Evolutionary conservation across 2,113 vertebrate species (phyloP).

Genomic region (Scartelaos histophorus): DNA sequence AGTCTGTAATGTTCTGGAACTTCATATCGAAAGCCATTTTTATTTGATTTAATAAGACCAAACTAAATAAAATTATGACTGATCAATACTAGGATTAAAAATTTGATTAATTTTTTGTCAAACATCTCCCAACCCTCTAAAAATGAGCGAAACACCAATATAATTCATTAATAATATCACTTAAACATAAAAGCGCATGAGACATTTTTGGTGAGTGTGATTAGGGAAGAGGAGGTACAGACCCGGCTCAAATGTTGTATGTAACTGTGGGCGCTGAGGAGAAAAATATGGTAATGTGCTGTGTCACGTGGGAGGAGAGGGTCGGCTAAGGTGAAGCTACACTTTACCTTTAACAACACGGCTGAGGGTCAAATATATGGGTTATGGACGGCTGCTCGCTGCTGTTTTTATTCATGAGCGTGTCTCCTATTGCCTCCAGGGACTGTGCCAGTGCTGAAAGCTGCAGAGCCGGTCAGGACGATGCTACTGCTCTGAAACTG

Average conservation of each 20-base stretch:
- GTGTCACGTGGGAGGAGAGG: neutral
- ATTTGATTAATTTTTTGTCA: too few relatives aligned
- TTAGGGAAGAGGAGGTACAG: neutral
- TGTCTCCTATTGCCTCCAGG: constrained; percentile 29
- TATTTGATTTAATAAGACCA: too few relatives aligned
- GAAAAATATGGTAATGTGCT: neutral
- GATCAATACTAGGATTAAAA: too few relatives aligned
- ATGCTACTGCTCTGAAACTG: constrained; percentile 65
- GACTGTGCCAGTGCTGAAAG: constrained; percentile 49
- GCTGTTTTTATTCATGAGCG: neutral
- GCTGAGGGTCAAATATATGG: neutral
- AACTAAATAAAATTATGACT: too few relatives aligned
- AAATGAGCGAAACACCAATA: too few relatives aligned
- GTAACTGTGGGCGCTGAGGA: neutral
- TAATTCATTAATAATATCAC: neutral
- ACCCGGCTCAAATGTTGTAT: neutral
- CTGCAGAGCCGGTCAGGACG: constrained; percentile 67
- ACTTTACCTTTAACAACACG: neutral
- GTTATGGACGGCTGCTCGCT: neutral
- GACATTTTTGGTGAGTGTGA: neutral
- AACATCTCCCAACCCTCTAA: too few relatives aligned
- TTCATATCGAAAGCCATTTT: too few relatives aligned
- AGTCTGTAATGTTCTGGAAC: too few relatives aligned
- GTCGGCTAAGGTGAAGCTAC: neutral
- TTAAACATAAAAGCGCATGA: neutral